Base-by-base conservation (phyloP, 2,113 vertebrate species). In the Bambusicola thoracicus region DNA sequence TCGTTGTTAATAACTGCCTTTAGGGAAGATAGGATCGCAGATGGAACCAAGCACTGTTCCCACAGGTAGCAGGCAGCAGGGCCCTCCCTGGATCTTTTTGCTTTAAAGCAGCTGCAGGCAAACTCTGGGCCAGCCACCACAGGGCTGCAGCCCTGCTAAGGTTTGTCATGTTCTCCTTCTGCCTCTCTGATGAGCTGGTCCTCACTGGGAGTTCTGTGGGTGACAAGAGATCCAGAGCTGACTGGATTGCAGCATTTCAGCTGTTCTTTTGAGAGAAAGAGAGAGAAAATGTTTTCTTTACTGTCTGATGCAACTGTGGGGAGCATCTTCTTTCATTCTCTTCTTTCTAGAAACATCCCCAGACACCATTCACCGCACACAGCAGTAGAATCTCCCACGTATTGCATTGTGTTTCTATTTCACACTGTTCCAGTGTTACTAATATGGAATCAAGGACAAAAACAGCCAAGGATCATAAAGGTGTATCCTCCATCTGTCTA, bases 331-430 rank as follows among this genome's bases (percentile, higher is more conserved):
- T 24, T 20, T 46, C 44, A 48, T 81, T 43, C 16, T 11, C 11
- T 74, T 40, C 25, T 30, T 70, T 59, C 41, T 41, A 58, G 63
- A 85, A 83, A 38, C 0, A 49, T 44, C 44, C 80, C 68, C 13
- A 62, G 76, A 66, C 12, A 48, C 30, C 32, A 59, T 16, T 49
- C 6, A 55, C 2, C 49, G 30, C 0, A 0, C 3, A 11, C 1
- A 41, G 8, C 5, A 2, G 8, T 8, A 49, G 61, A 10, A 58
- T 21, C 15, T 14, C n/a, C n/a, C 0, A 1, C 40, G 13, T 53
- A 48, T 15, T 19, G 1, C 29, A 55, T 36, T 29, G n/a, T 34
- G 17, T 61, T 49, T 53, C 24, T 49, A 34, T 5, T 43, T 41
- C 2, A 3, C 19, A 11, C 43, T 76, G 16, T 15, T 38, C 16